A percentile compares a stretch with the other conserved stretches of the same genome.
Evolutionary conservation across 1,140 invertebrate species (phyloP).

Genomic region (Pseudomyrmex cubaensis): DNA sequence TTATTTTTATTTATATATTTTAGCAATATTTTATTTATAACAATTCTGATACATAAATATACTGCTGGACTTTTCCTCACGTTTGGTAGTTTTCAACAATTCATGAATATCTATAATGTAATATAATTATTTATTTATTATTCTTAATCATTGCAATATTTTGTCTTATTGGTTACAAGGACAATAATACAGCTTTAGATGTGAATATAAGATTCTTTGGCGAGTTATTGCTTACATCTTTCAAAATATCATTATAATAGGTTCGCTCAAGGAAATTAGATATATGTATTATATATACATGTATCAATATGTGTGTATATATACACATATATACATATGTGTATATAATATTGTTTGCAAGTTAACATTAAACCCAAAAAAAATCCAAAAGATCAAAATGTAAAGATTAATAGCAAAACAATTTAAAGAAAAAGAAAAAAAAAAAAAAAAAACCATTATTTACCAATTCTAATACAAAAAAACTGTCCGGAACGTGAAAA

Average conservation of each 20-base stretch:
- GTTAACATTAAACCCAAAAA: conserved; percentile 12
- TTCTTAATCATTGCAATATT: conserved; percentile 56
- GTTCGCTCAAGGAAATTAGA: conserved; percentile 20
- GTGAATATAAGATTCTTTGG: conserved; percentile 51
- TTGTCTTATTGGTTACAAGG: conserved; percentile 45
- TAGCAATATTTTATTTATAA: conserved; percentile 83
- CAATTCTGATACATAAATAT: conserved; percentile 84
- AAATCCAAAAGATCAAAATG: not conserved
- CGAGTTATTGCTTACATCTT: conserved; percentile 32
- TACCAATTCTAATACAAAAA: conserved; percentile 44
- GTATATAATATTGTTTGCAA: no score
- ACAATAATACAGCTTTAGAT: conserved; percentile 49
- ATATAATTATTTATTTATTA: conserved; percentile 52
- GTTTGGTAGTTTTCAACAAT: conserved; percentile 73
- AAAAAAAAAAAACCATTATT: conserved; percentile 3
- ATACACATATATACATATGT: not conserved
- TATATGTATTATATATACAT: conserved; percentile 21
- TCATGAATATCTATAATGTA: conserved; percentile 60
- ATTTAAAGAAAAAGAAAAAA: conserved; percentile 14
- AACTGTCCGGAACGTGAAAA: conserved; percentile 5
- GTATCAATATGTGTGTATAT: conserved; percentile 25
- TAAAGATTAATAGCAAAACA: not conserved
- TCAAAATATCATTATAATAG: conserved; percentile 8
- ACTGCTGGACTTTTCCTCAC: conserved; percentile 75
- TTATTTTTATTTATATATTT: conserved; percentile 70